phyloP scores from a whole-genome alignment of 2,888 invertebrate genomes.

The Cybosia mesomella region DNA sequence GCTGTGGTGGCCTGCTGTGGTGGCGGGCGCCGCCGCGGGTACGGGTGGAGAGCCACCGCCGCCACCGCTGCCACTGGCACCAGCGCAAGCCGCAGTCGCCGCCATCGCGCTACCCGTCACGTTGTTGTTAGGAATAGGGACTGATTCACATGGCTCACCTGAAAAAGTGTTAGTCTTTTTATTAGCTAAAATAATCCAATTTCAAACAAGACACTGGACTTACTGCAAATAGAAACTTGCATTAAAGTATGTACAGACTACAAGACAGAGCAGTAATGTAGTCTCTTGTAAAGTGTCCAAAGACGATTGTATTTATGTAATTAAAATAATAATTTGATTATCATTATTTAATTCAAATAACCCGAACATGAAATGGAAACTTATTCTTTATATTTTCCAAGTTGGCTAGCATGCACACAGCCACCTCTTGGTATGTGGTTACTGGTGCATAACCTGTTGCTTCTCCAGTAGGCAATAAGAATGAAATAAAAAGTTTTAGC shows the following conservation, averaged over 20 bases:
- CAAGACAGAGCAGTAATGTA: background rate
- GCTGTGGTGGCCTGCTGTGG: slow-evolving; percentile 92
- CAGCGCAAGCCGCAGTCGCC: slow-evolving; percentile 81
- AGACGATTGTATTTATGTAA: background rate
- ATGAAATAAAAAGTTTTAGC: background rate
- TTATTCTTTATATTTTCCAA: background rate
- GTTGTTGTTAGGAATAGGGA: slow-evolving; percentile 90
- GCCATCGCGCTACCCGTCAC: slow-evolving; percentile 86
- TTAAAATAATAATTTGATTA: background rate
- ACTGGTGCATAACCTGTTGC: background rate
- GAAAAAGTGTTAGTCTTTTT: slow-evolving; percentile 53
- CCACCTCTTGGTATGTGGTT: background rate
- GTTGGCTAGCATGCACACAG: background rate
- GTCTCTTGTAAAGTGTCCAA: background rate
- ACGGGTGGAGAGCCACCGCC: slow-evolving; percentile 85
- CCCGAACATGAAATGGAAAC: background rate
- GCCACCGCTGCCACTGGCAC: slow-evolving; percentile 85
- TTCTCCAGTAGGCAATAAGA: background rate
- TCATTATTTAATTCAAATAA: slow-evolving; percentile 1
- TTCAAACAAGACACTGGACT: slow-evolving; percentile 15
- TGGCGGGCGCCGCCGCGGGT: slow-evolving; percentile 88
- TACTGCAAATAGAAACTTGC: no score
- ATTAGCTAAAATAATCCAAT: slow-evolving; percentile 13
- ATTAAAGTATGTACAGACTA: slow-evolving; percentile 14
- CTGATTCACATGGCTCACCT: slow-evolving; percentile 93